Percentiles rank a stretch among this genome's conserved stretches.
These are phyloP conservation scores for Seira ritae DNA, from an alignment of 2,888 invertebrate genomes.

Conservation along the genomic window DNA sequence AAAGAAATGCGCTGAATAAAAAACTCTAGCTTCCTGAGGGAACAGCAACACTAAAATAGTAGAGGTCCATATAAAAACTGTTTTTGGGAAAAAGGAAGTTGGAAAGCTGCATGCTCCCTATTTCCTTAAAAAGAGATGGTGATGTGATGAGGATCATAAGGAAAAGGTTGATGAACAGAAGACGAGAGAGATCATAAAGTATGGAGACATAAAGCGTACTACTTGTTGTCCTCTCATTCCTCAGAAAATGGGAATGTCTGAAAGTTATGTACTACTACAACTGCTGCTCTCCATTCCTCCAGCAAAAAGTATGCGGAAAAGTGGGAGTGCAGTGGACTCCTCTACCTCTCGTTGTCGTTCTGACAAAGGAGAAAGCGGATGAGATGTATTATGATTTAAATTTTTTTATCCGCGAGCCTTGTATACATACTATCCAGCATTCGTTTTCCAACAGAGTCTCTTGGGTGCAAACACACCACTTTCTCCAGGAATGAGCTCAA, in stretches of 20 bases:
- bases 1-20: conserved; percentile 9
- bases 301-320: no score
- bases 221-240: conserved; percentile 12
- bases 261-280: not conserved
- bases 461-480: conserved; percentile 11
- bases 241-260: conserved; percentile 14
- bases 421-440: not conserved
- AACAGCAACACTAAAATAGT: not conserved
- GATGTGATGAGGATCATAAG: conserved; percentile 16
- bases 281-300: not conserved
- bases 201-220: conserved; percentile 21
- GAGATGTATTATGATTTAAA: conserved; percentile 13
- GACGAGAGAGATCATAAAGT: conserved; percentile 32
- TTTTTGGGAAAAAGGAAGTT: no score
- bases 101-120: not conserved
- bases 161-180: conserved; percentile 21
- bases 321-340: not conserved
- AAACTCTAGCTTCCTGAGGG: not conserved
- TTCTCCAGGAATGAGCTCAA: not conserved
- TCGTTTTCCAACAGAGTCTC: not conserved
- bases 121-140: conserved; percentile 7
- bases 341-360: not conserved
- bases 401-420: not conserved
- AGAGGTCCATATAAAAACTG: no score
- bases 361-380: not conserved